phyloP scores from a whole-genome alignment of 2,888 invertebrate genomes.

The Temnothorax rugatulus region DNA sequence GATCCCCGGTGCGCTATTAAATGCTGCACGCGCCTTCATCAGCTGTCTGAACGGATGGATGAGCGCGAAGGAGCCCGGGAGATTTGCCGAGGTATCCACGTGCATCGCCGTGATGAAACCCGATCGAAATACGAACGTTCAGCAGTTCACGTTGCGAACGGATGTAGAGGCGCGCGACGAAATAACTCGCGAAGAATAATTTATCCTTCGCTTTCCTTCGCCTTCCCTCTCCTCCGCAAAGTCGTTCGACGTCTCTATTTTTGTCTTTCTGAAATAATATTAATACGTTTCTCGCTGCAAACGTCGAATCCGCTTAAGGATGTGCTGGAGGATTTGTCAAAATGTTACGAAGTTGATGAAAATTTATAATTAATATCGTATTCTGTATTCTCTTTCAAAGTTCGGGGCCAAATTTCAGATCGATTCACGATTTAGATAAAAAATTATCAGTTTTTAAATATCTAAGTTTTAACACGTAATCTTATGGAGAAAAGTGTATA shows the following conservation, averaged over 20 bases:
- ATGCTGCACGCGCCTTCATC: slow-evolving; percentile 46
- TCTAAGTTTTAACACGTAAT: no score
- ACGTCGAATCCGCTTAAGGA: not conserved
- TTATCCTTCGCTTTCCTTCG: not conserved
- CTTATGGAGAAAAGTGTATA: no score
- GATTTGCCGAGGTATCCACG: slow-evolving; percentile 38
- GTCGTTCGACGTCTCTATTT: no score
- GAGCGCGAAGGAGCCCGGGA: slow-evolving; percentile 25
- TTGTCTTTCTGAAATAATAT: not conserved
- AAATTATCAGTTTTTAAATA: no score
- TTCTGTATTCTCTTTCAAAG: no score
- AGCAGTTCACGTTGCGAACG: not conserved
- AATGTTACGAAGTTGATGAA: no score
- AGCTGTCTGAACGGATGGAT: slow-evolving; percentile 46
- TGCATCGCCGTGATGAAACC: slow-evolving; percentile 41
- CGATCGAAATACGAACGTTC: slow-evolving; percentile 43
- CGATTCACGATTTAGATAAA: no score
- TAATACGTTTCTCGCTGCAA: not conserved
- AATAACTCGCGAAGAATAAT: slow-evolving; percentile 22
- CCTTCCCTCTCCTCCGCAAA: not conserved
- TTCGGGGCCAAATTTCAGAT: no score
- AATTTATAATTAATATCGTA: no score
- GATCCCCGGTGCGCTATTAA: slow-evolving; percentile 45
- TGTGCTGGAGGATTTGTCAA: no score
- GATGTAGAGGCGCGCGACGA: not conserved